Conservation (phyloP, 2,888 invertebrate genomes). For the Psylliodes chrysocephalus region DNA sequence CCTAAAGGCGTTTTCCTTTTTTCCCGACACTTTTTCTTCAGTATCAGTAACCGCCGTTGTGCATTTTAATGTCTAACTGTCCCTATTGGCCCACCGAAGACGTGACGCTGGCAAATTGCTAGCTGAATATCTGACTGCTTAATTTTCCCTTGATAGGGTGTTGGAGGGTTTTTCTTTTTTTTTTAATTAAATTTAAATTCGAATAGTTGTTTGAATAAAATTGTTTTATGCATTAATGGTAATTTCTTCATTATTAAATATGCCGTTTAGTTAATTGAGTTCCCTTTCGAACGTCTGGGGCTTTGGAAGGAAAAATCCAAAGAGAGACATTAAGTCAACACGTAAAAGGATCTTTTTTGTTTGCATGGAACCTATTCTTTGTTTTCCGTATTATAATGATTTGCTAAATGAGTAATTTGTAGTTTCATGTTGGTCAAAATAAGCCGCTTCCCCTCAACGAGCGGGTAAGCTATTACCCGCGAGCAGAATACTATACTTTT, state of each 20-base stretch:
- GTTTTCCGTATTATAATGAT: too few species aligned
- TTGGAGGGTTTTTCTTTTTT: constrained; percentile 5
- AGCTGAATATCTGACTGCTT: background rate
- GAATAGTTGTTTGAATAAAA: background rate
- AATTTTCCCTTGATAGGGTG: constrained; percentile 3
- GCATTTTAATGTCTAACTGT: constrained; percentile 10
- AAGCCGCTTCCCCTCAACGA: too few species aligned
- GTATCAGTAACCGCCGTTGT: constrained; percentile 12
- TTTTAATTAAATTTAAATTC: constrained; percentile 13
- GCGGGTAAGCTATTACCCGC: too few species aligned
- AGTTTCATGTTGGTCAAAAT: too few species aligned
- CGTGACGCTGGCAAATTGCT: constrained; percentile 12
- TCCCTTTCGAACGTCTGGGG: background rate
- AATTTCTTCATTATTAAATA: background rate
- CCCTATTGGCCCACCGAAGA: constrained; percentile 10
- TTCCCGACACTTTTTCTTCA: constrained; percentile 1
- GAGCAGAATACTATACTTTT: too few species aligned
- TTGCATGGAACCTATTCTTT: too few species aligned
- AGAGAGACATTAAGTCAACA: too few species aligned
- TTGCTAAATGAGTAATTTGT: too few species aligned
- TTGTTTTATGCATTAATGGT: constrained; percentile 6
- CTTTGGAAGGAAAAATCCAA: too few species aligned
- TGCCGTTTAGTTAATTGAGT: constrained; percentile 3
- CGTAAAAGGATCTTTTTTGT: too few species aligned
- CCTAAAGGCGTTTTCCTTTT: constrained; percentile 5